A percentile compares a stretch with the other conserved stretches of the same genome.
phyloP scores from a whole-genome alignment of 37 sponge, comb jelly and placozoan species.

The Diacarnus erythraeanus region DNA sequence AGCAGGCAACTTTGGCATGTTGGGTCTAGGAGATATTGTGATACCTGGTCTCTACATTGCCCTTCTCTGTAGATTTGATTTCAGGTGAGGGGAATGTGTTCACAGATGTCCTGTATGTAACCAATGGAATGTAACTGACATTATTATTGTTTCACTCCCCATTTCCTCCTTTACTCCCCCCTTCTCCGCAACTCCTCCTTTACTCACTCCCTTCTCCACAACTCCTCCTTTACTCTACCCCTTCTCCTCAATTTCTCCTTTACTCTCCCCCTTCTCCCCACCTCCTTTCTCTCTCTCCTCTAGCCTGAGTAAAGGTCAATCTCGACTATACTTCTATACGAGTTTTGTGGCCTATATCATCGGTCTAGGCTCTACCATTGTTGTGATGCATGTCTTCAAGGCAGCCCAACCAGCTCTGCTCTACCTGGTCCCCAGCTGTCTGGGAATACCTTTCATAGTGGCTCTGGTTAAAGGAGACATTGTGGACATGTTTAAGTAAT shows the following conservation, averaged over 20 bases:
- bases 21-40: slow-evolving; percentile 98
- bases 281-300: slow-evolving; percentile 8
- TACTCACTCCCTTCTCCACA: too few species aligned
- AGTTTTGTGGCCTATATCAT: slow-evolving; percentile 90
- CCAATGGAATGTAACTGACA: too few species aligned
- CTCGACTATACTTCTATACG: slow-evolving; percentile 80
- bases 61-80: slow-evolving; percentile 89
- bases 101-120: too few species aligned
- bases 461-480: slow-evolving; percentile 85
- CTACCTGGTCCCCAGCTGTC: slow-evolving; percentile 95
- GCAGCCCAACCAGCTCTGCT: slow-evolving; percentile 98
- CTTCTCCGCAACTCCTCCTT: too few species aligned
- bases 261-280: neutral
- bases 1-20: slow-evolving; percentile 82
- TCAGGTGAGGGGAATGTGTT: slow-evolving; percentile 56
- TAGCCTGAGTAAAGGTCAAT: slow-evolving; percentile 8
- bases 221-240: too few species aligned
- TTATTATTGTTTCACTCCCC: neutral
- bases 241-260: neutral
- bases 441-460: slow-evolving; percentile 82
- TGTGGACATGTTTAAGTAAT: slow-evolving; percentile 60
- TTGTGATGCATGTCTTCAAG: slow-evolving; percentile 83
- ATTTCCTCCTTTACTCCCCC: neutral
- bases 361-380: slow-evolving; percentile 86
- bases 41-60: slow-evolving; percentile 93